Evolutionary conservation across 1,140 invertebrate species (phyloP).

Genomic region (Drosophila micromelanica): DNA sequence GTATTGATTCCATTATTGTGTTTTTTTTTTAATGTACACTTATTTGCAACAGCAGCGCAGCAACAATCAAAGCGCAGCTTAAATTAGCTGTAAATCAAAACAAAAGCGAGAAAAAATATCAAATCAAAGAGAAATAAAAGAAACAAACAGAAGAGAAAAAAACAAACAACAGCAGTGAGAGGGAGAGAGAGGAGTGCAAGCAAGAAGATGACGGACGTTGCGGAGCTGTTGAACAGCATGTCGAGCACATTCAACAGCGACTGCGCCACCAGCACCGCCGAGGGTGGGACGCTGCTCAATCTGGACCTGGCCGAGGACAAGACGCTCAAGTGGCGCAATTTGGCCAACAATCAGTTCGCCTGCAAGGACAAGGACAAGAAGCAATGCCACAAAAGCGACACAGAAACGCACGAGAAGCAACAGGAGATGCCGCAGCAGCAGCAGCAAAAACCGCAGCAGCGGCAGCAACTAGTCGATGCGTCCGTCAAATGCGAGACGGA

Average conservation of each 20-base stretch:
- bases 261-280: conserved; percentile 72
- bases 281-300: conserved; percentile 70
- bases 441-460: background rate
- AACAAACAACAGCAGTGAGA: background rate
- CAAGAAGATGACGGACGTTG: conserved; percentile 71
- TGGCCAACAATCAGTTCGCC: conserved; percentile 82
- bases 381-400: conserved; percentile 16
- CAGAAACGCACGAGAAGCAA: conserved; percentile 26
- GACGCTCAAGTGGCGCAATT: conserved; percentile 81
- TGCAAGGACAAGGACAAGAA: conserved; percentile 82
- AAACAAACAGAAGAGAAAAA: background rate
- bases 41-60: conserved; percentile 21
- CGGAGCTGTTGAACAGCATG: conserved; percentile 78
- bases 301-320: conserved; percentile 80
- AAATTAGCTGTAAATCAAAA: conserved; percentile 17
- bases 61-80: conserved; percentile 24
- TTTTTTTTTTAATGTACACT: background rate
- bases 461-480: conserved; percentile 26
- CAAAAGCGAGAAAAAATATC: background rate
- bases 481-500: conserved; percentile 58
- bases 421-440: conserved; percentile 7
- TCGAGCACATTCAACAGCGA: conserved; percentile 76
- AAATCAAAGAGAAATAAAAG: conserved; percentile 16
- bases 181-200: background rate
- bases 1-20: conserved; percentile 33